Conservation (phyloP, 2,888 invertebrate species). For the Hyles lineata region DNA sequence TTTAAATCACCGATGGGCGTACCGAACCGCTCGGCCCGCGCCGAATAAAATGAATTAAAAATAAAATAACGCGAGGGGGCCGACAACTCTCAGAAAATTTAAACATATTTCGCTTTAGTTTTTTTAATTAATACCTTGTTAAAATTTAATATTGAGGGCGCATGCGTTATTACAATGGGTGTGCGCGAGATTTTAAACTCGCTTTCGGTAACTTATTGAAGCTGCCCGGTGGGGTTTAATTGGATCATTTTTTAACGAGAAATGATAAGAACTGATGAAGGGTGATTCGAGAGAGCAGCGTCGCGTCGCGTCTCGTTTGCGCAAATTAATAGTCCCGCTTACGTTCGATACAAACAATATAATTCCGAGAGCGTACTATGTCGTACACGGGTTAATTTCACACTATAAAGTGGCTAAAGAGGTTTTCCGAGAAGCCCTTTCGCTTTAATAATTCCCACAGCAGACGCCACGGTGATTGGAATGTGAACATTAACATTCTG, state of each 20-base stretch:
- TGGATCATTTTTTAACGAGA: slow-evolving; percentile 83
- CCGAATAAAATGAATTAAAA: slow-evolving; percentile 85
- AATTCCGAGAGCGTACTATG: slow-evolving; percentile 27
- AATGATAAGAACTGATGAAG: slow-evolving; percentile 74
- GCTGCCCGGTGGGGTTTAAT: slow-evolving; percentile 68
- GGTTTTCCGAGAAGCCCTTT: slow-evolving; percentile 34
- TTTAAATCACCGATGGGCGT: slow-evolving; percentile 85
- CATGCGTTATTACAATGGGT: slow-evolving; percentile 84
- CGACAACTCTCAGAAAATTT: slow-evolving; percentile 81
- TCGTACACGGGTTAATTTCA: slow-evolving; percentile 24
- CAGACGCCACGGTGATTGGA: slow-evolving; percentile 39
- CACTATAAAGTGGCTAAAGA: slow-evolving; percentile 29
- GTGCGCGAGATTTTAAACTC: slow-evolving; percentile 80
- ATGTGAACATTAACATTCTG: slow-evolving; percentile 49
- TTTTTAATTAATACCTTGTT: slow-evolving; percentile 86
- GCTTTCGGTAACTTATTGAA: slow-evolving; percentile 81
- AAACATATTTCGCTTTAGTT: slow-evolving; percentile 84
- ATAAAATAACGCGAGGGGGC: slow-evolving; percentile 79
- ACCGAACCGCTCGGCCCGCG: slow-evolving; percentile 73
- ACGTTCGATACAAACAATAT: slow-evolving; percentile 25
- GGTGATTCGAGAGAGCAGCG: slow-evolving; percentile 65
- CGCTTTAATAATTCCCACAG: slow-evolving; percentile 48
- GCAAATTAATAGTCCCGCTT: slow-evolving; percentile 55
- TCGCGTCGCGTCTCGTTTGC: slow-evolving; percentile 50
- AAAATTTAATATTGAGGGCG: slow-evolving; percentile 85